These are phyloP conservation scores for Chondrosia reniformis DNA, from an alignment of 37 sponge, comb jelly and placozoan genomes.

Conservation along the genomic window DNA sequence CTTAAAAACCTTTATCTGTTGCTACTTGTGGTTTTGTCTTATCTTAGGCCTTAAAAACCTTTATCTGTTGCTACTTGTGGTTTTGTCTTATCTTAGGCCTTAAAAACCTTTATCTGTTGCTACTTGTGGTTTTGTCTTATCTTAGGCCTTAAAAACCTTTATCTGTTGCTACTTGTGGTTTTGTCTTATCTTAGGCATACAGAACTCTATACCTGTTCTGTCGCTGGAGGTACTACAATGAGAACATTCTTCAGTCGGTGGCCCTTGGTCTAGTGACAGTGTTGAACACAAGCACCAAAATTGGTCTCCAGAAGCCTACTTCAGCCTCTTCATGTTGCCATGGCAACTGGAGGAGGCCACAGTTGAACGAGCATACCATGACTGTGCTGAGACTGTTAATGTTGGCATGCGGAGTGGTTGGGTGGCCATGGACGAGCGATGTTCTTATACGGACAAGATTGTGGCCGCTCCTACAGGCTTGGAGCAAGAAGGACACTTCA, in stretches of 20 bases:
- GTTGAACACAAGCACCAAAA: not conserved
- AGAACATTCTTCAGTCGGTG: not conserved
- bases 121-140: no score
- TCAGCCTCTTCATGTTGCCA: no score
- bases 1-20: no score
- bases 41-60: no score
- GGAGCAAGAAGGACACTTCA: conserved; percentile 9
- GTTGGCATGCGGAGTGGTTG: not conserved
- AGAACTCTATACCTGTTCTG: not conserved
- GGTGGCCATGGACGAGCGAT: conserved; percentile 21
- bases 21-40: no score
- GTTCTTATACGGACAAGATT: conserved; percentile 2
- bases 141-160: no score
- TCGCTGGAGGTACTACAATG: not conserved
- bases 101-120: no score
- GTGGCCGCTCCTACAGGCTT: conserved; percentile 11
- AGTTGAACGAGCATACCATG: not conserved
- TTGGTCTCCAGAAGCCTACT: not conserved
- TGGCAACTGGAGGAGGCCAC: not conserved
- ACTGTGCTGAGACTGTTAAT: not conserved
- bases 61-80: no score
- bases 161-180: no score
- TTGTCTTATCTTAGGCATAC: not conserved
- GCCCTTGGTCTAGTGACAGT: not conserved
- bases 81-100: no score